phyloP scores from a whole-genome alignment of 2,797 vertebrate genomes.

The Parauchenoglanis ngamensis region DNA sequence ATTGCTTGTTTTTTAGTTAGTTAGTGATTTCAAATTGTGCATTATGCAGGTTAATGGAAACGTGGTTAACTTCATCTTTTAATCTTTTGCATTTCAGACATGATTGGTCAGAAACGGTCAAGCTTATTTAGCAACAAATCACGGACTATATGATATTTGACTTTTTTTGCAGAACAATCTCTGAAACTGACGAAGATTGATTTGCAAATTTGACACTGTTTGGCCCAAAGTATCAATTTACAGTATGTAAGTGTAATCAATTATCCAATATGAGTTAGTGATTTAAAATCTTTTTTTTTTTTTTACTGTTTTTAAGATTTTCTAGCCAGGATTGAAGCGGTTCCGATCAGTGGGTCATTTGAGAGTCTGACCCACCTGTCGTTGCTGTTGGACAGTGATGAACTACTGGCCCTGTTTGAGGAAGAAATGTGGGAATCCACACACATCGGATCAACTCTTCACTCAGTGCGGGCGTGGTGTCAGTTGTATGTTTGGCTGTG shows the following conservation, averaged over 20 bases:
- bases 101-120: not conserved
- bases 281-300: not conserved
- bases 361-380: slow-evolving; percentile 58
- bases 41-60: not conserved
- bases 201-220: not conserved
- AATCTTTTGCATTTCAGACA: not conserved
- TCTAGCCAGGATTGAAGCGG: not conserved
- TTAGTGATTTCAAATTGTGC: too few species aligned
- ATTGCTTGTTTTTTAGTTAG: too few species aligned
- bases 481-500: slow-evolving; percentile 49
- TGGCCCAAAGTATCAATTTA: not conserved
- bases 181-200: not conserved
- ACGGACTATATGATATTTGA: not conserved
- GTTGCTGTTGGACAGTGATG: slow-evolving; percentile 46
- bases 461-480: slow-evolving; percentile 38
- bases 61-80: not conserved
- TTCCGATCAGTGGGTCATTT: not conserved
- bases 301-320: not conserved
- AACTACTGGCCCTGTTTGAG: slow-evolving; percentile 46
- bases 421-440: slow-evolving; percentile 57
- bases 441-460: slow-evolving; percentile 49
- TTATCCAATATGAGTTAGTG: not conserved
- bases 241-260: not conserved
- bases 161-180: not conserved
- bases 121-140: not conserved